Base-by-base conservation (phyloP, 2,797 vertebrate genomes). In the Oceanodroma leucorhoa region DNA sequence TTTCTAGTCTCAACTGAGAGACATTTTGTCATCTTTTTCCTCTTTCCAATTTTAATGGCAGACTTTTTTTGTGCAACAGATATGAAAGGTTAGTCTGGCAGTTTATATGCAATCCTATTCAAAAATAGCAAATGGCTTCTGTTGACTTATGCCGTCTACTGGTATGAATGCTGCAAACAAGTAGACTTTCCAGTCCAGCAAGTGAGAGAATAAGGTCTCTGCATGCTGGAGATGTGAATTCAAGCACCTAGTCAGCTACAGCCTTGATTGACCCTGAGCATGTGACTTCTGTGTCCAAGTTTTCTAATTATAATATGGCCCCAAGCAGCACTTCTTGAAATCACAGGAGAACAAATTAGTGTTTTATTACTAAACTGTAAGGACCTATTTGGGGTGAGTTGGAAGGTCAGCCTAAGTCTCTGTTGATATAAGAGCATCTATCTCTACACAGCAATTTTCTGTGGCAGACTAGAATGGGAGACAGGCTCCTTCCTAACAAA, bases 151-250 rank as follows among this genome's bases (percentile, higher is more conserved):
- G 51, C 21, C 0, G 0, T 66, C 24, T 76, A 0, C 22, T 40
- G 54, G 19, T 27, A 5, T 72, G 29, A 62, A 41, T 5, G 7
- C 9, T 83, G 43, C 43, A 36, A 48, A 83, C 48, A 36, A 54
- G 71, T 14, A 14, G 60, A 41, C n/a, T 91, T 83, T 55, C 67
- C 75, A 73, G 76, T 70, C 36, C 14, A 77, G n/a, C 60, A 87
- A 72, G 34, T 45, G 16, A 57, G 23, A 48, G 38, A 43, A 43
- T 23, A 26, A 61, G 20, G 14, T n/a, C 29, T 84, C 46, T 87
- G 64, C 9, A 4, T 64, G 27, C n/a, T 77, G 48, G 40, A 71
- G 18, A 34, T 0, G 0, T 0, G 10, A 60, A 11, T 66, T 76
- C 19, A 60, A 80, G 64, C 60, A 80, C 27, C 5, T 50, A 40